Percentiles rank a stretch among this genome's conserved stretches.
phyloP scores from a whole-genome alignment of 2,888 invertebrate species.

The Brenthis ino region DNA sequence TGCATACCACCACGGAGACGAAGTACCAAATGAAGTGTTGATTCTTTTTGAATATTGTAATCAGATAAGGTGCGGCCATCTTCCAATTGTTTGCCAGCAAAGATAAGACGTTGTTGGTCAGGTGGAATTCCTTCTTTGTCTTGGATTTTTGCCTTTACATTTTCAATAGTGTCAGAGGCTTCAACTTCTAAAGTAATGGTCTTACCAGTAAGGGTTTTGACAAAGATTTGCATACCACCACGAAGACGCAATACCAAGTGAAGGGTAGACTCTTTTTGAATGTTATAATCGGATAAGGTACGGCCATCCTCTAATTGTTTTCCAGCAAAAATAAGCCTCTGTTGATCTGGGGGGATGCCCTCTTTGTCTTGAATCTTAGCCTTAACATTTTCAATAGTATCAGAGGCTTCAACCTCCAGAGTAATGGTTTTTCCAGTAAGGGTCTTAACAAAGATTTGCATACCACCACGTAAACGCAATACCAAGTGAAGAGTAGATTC shows the following conservation, averaged over 20 bases:
- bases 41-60: constrained; percentile 60
- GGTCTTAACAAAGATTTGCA: constrained; percentile 59
- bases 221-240: constrained; percentile 69
- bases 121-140: constrained; percentile 82
- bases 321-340: constrained; percentile 78
- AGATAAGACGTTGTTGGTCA: constrained; percentile 56
- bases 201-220: constrained; percentile 57
- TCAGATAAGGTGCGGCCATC: constrained; percentile 57
- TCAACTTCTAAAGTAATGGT: constrained; percentile 54
- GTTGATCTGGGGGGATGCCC: constrained; percentile 81
- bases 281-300: constrained; percentile 54
- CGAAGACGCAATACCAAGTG: constrained; percentile 53
- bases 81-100: constrained; percentile 49
- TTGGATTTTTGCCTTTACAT: constrained; percentile 63
- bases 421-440: constrained; percentile 56
- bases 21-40: constrained; percentile 52
- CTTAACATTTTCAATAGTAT: constrained; percentile 69
- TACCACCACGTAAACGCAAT: constrained; percentile 55
- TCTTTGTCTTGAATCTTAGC: constrained; percentile 71
- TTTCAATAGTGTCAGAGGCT: constrained; percentile 60
- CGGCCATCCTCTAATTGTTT: constrained; percentile 60
- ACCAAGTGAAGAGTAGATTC: constrained; percentile 57
- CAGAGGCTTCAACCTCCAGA: constrained; percentile 59
- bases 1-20: constrained; percentile 65
- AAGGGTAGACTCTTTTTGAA: constrained; percentile 57